Base-by-base conservation (phyloP, 2,113 vertebrate genomes). In the Theristicus caerulescens region DNA sequence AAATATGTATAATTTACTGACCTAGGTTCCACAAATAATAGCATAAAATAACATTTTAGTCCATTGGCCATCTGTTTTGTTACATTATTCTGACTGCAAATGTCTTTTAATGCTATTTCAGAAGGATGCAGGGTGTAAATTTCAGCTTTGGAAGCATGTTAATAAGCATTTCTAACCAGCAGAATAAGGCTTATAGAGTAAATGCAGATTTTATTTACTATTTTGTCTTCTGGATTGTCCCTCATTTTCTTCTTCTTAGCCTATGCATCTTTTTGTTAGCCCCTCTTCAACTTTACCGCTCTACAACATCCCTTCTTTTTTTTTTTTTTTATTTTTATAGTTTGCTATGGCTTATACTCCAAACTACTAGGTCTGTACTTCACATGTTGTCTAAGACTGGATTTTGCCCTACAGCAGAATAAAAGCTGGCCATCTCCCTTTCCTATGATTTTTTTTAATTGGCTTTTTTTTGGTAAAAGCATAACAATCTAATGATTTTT, bases 1-100 rank as follows among this genome's bases (percentile, higher is more conserved):
- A 93, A 93, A 96, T 65, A 94, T 54, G 62, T 93, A 65, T 89
- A 83, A 95, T 95, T 96, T 88, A 96, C 70, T 93, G 86, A 88
- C 86, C 73, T 17, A 40, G 11, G 86, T 70, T 71, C 58, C 62
- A 84, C 87, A 71, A 93, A 93, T 90, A 96, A 93, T 54, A 88
- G 87, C 70, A 76, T 31, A 69, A 65, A 90, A 18, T 87, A 83
- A 42, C 85, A 67, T 57, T 84, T 90, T 13, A 88, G 86, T 26
- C 70, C 59, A 46, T 11, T 89, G 65, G 70, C 92, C 95, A 95
- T 96, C 95, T 97, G 84, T 82, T 96, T 93, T 86, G 79, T 57
- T 82, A 8, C 81, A 72, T 94, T 95, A 96, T 78, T 85, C 38
- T 80, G 76, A 78, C 79, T 91, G 87, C 42, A 85, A 57, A 86